Evolutionary conservation across 2,888 invertebrate species (phyloP), one percentile per base, ranked within the genome.

Genomic region (Lepidocyrtinus sp.): DNA sequence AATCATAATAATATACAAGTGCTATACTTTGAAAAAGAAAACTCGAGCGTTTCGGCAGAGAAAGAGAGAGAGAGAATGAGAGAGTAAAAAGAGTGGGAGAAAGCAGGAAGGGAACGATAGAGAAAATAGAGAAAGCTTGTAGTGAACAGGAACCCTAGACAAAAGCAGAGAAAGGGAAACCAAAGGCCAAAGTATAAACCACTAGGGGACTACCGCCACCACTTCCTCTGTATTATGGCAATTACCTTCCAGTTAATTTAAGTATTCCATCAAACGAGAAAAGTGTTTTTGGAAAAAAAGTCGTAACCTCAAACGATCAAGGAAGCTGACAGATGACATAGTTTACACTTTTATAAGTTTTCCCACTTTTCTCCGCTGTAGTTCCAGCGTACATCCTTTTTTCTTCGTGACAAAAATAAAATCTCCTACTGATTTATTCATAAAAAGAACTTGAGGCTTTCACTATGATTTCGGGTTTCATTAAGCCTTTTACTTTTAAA

Each of bases 141-240:
- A 50, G 50, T 50, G 15, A 50, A 50, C 12, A n/a, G n/a, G 50
- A 50, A 12, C 5, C 50, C 50, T 50, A 50, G 50, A 50, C 50
- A 50, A 50, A n/a, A 50, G 50, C 61, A 75, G 50, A 24, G 75
- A 63, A 76, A 50, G 63, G 70, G 70, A 64, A 70, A 77, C 65
- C 77, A 71, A 71, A 77, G 71, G 77, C 77, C 71, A 77, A 71
- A 77, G 77, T 71, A 77, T 77, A 71, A 77, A 77, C 78, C 78
- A 62, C 72, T 64, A 72, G 72, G 78, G 75, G 72, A 72, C 72
- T 72, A 72, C 78, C 78, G 72, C 78, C 70, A 55, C 78, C 62
- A 78, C 78, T 77, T 77, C 77, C 77, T 67, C 72, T 77, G 78
- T 78, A 78, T 78, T 78, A 78, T 72, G 78, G 78, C 78, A 78